Evolutionary conservation across 2,888 invertebrate genomes (phyloP), one percentile per base, ranked within the genome.

Genomic region (Catocala sponsa): DNA sequence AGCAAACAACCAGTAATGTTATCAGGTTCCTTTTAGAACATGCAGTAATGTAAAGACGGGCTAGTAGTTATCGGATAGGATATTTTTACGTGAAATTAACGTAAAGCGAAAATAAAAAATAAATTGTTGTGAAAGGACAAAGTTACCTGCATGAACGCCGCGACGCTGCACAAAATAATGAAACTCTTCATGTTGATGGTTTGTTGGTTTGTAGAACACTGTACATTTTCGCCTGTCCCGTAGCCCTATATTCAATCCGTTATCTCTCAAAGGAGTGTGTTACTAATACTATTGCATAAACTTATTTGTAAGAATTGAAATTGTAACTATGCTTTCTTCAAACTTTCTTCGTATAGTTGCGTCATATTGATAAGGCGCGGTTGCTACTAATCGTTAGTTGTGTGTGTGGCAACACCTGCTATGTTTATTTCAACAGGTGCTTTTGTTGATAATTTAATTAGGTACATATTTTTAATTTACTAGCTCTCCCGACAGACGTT

Each of bases 231-330:
- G 11, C 5, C 0, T 12, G 43, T 4, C 4, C 55, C 11, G 5
- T 32, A 52, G 68, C 62, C 68, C 80, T 81, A 72, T 80, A 80
- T 77, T 49, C 59, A 5, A 10, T 9, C 6, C n/a, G 25, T 73
- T 80, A 80, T 80, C 80, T 50, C 12, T 15, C 4, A 15, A 7
- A 10, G 2, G 6, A 47, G n/a, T 42, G 38, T 49, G 12, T 59
- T 59, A 43, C 47, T 57, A 13, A 33, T 11, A 61, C 43, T 38
- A 50, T 33, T 60, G 33, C 46, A 15, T 6, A n/a, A 38, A 38
- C 9, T 13, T 44, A 5, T 54, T 2, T 13, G n/a, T 25, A 38
- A 4, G 1, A 9, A 15, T 13, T 6, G 50, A 38, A 50, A 49
- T 43, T 33, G 42, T 6, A 53, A 38, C 35, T 7, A 13, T 13